Conservation (phyloP, 2,888 invertebrate species). For the Sarcophaga rosellei region DNA sequence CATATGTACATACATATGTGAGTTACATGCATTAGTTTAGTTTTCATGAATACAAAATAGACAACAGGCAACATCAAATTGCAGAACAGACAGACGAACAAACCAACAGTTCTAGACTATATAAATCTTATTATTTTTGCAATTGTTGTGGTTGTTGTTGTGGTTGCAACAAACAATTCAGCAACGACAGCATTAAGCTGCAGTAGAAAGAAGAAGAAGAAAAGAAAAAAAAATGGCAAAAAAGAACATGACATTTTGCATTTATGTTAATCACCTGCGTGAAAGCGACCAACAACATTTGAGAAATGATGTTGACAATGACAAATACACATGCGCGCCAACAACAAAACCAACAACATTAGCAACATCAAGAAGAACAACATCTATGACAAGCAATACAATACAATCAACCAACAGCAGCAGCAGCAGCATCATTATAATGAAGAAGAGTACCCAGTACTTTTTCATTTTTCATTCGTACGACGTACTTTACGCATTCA, state of each 20-base stretch:
- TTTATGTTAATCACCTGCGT: conserved; percentile 81
- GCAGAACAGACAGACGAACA: too few relatives aligned
- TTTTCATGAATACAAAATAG: conserved; percentile 66
- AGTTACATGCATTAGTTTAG: conserved; percentile 65
- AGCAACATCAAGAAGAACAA: conserved; percentile 62
- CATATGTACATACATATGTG: too few relatives aligned
- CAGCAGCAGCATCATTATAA: conserved; percentile 49
- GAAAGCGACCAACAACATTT: conserved; percentile 78
- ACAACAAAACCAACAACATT: conserved; percentile 71
- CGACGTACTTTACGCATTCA: conserved; percentile 25
- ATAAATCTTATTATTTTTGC: conserved; percentile 26
- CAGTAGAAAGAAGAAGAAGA: background rate
- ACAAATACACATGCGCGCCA: conserved; percentile 80
- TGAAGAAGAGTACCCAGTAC: conserved; percentile 28
- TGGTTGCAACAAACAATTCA: conserved; percentile 43
- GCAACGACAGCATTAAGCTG: conserved; percentile 15
- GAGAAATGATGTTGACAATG: conserved; percentile 80
- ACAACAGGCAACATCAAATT: conserved; percentile 61
- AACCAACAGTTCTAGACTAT: conserved; percentile 3
- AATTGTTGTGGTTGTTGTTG: conserved; percentile 13
- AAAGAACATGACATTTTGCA: conserved; percentile 73
- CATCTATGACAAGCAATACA: conserved; percentile 19
- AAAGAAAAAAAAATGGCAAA: conserved; percentile 52
- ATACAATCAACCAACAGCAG: conserved; percentile 37
- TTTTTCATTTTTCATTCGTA: conserved; percentile 34